phyloP scores from a whole-genome alignment of 1,140 invertebrate genomes.

The Drosophila malerkotliana region DNA sequence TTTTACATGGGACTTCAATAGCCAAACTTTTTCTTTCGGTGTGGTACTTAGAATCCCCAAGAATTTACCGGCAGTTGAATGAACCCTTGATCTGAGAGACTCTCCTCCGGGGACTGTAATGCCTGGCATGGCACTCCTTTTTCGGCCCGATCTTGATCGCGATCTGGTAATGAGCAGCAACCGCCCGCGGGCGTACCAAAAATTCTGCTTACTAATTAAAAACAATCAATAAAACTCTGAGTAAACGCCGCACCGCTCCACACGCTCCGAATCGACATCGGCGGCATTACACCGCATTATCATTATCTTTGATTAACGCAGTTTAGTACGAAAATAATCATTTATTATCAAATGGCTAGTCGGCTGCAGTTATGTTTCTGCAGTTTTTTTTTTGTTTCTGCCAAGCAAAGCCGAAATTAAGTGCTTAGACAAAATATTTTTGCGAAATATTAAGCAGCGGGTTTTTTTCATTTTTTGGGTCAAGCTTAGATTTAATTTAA shows the following conservation, averaged over 20 bases:
- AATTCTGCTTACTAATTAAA: conserved; percentile 71
- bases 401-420: conserved; percentile 50
- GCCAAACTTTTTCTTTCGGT: background rate
- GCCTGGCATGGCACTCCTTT: conserved; percentile 49
- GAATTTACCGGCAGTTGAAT: conserved; percentile 59
- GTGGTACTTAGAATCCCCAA: background rate
- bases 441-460: conserved; percentile 41
- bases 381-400: conserved; percentile 24
- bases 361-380: conserved; percentile 35
- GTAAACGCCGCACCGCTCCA: conserved; percentile 29
- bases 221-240: conserved; percentile 73
- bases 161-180: conserved; percentile 59
- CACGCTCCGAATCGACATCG: conserved; percentile 9
- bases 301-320: conserved; percentile 77
- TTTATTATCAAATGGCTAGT: conserved; percentile 69
- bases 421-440: conserved; percentile 66
- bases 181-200: conserved; percentile 45
- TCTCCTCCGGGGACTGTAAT: conserved; percentile 18
- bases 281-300: conserved; percentile 60
- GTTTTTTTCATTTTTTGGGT: conserved; percentile 56
- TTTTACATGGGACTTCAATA: background rate
- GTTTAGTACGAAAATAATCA: conserved; percentile 78
- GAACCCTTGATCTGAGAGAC: conserved; percentile 48
- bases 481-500: conserved; percentile 80
- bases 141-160: conserved; percentile 56